Evolutionary conservation across 2,113 vertebrate species (phyloP).

Genomic region (Clupea harengus): DNA sequence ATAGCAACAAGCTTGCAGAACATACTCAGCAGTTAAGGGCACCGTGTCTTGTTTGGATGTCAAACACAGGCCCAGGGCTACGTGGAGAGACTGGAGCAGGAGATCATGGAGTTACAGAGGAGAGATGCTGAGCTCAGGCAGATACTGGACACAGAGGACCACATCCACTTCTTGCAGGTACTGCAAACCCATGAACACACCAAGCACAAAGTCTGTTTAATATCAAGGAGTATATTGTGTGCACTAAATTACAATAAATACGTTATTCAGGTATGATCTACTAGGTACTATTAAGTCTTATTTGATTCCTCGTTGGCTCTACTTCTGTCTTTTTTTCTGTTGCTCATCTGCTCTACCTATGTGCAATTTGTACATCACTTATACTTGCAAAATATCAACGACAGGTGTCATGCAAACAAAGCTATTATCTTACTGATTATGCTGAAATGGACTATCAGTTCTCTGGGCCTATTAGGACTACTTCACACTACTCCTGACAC

Average conservation of each 20-base stretch:
- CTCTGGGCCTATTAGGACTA: not conserved
- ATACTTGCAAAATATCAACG: not conserved
- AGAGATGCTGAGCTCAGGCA: conserved; percentile 68
- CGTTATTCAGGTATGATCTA: not conserved
- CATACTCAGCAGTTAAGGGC: not conserved
- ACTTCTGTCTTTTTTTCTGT: not conserved
- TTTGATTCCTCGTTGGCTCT: not conserved
- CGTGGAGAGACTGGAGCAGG: conserved; percentile 71
- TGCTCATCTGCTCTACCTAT: too few species aligned
- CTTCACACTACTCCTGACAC: not conserved
- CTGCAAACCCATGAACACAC: not conserved
- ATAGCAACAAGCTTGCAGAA: not conserved
- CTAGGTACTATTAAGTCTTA: too few species aligned
- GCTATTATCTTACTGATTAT: not conserved
- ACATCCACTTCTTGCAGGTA: conserved; percentile 77
- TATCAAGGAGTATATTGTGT: not conserved
- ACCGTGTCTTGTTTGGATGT: not conserved
- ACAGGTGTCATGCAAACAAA: not conserved
- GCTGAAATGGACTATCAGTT: not conserved
- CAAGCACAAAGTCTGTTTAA: not conserved
- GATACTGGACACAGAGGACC: conserved; percentile 75
- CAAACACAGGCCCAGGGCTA: conserved; percentile 66
- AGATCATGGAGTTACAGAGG: conserved; percentile 72
- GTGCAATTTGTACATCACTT: too few species aligned
- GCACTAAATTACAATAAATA: not conserved